Evolutionary conservation across 1,140 invertebrate species (phyloP), one percentile per base, ranked within the genome.

Genomic region (Galleria mellonella): DNA sequence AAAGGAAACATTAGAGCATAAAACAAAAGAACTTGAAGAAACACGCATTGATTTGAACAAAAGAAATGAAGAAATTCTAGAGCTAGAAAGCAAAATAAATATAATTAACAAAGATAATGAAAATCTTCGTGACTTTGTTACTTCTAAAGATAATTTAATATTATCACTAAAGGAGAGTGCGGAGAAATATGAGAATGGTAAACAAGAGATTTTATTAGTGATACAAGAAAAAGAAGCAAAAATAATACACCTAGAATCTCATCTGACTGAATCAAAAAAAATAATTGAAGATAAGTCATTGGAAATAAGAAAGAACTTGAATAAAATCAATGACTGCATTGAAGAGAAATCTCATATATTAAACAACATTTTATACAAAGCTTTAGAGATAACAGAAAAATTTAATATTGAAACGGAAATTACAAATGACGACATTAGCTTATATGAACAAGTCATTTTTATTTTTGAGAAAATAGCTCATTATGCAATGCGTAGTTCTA

Each of bases 381-480:
- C 51, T 2, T 38, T 28, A 9, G 23, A 44, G 29, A 37, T 76
- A 2, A 47, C 47, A n/a, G 36, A 37, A 11, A 44, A 45, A 11
- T 60, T 61, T 33, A 51, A 58, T 42, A 62, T 66, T n/a, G 56
- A 64, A 31, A 49, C 56, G 33, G n/a, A 40, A 35, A n/a, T n/a
- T n/a, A n/a, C n/a, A n/a, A 45, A 41, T 36, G 38, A 45, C 14
- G 41, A 35, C 27, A 41, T 54, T 12, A 45, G 48, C 30, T 38
- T 27, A 9, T 48, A 51, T 35, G 51, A 70, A 13, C 29, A 49
- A 32, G 62, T 77, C 14, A 32, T 57, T 9, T 28, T 63, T 17
- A 55, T 46, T 0, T 51, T 81, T 31, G 63, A 76, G 8, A 63
- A 64, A 41, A 61, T 71, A 51, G 6, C 6, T 23, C 17, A 23